Conservation (phyloP, 2,888 invertebrate genomes). For the Mimas tiliae region DNA sequence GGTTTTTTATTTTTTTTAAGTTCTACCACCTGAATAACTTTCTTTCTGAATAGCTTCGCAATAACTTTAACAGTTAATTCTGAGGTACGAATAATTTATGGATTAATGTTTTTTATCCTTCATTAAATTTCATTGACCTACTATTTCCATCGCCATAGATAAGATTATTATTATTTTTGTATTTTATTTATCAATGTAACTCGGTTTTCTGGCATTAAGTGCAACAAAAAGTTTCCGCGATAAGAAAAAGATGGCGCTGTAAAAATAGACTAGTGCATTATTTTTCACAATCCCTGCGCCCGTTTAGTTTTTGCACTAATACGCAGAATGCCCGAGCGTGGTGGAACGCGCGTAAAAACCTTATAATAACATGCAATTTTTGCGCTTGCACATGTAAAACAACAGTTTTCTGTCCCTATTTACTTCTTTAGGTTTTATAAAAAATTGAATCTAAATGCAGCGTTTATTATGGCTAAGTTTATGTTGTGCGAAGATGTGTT, state of each 20-base stretch:
- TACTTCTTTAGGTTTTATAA: conserved; percentile 29
- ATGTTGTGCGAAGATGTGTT: background rate
- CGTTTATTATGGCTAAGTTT: background rate
- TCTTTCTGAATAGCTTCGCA: too few relatives aligned
- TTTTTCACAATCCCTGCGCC: conserved; percentile 9
- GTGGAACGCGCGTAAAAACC: conserved; percentile 49
- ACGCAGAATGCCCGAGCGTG: conserved; percentile 42
- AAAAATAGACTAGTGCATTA: conserved; percentile 39
- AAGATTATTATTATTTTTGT: too few relatives aligned
- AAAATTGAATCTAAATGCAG: conserved; percentile 20
- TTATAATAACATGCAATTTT: conserved; percentile 52
- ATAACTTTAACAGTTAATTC: too few relatives aligned
- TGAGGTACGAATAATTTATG: too few relatives aligned
- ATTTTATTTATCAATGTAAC: conserved; percentile 16
- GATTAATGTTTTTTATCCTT: too few relatives aligned
- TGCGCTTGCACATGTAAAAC: conserved; percentile 33
- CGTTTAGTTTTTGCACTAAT: conserved; percentile 31
- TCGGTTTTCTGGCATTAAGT: conserved; percentile 1
- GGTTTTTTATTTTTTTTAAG: too few relatives aligned
- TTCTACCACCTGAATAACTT: too few relatives aligned
- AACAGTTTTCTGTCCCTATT: conserved; percentile 28
- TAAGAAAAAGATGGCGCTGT: conserved; percentile 16
- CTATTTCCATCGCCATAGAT: background rate
- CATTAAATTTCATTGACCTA: too few relatives aligned
- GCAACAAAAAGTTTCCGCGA: background rate